A percentile compares a stretch with the other conserved stretches of the same genome.
These are phyloP conservation scores for Darevskia mixta DNA, from an alignment of 2,797 vertebrate genomes.

Conservation along the genomic window DNA sequence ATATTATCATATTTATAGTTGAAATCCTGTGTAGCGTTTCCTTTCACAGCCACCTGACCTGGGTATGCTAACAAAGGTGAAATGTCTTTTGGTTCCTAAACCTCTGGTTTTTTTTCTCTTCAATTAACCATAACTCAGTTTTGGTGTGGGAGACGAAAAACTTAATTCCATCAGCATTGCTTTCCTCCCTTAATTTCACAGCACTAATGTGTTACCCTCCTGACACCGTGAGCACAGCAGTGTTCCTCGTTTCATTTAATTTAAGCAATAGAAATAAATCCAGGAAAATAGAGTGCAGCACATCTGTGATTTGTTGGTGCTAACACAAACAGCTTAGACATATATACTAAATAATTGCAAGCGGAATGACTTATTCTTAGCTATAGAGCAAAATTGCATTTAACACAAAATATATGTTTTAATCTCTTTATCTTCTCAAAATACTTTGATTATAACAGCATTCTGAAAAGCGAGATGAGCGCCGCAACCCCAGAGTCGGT, in stretches of 20 bases:
- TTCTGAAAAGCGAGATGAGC: conserved; percentile 9
- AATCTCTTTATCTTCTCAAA: conserved; percentile 18
- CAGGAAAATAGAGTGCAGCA: conserved; percentile 43
- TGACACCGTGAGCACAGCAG: conserved; percentile 54
- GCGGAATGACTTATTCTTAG: conserved; percentile 44
- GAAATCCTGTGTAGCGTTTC: neutral
- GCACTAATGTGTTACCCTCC: conserved; percentile 55
- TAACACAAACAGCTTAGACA: conserved; percentile 20
- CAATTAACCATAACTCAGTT: conserved; percentile 25
- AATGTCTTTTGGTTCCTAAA: neutral
- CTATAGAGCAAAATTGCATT: conserved; percentile 34
- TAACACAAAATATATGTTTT: conserved; percentile 50
- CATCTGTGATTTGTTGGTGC: conserved; percentile 50
- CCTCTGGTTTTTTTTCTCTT: neutral
- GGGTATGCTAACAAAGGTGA: neutral
- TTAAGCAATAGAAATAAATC: conserved; percentile 57
- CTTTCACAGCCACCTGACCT: neutral
- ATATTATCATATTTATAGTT: too few relatives aligned
- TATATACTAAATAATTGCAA: conserved; percentile 28
- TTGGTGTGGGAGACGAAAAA: conserved; percentile 2
- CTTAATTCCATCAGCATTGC: conserved; percentile 40
- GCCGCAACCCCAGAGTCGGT: too few relatives aligned
- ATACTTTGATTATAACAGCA: conserved; percentile 49
- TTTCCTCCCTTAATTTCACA: conserved; percentile 56
- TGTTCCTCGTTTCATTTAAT: conserved; percentile 52